Base-by-base conservation (phyloP, 2,888 invertebrate species). In the Osmoderma eremita region DNA sequence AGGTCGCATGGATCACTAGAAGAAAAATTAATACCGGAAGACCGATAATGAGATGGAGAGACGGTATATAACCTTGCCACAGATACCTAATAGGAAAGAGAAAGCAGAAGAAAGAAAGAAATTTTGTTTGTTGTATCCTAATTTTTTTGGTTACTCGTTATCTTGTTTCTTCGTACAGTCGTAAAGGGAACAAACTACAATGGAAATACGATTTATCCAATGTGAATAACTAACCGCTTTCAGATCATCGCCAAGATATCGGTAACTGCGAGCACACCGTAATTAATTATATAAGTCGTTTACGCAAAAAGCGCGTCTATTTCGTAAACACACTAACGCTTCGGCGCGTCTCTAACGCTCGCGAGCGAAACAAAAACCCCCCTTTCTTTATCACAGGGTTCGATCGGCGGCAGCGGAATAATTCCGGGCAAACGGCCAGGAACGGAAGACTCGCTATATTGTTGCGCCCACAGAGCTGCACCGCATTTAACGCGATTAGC, bases 401-500 rank as follows among this genome's bases (percentile, higher is more conserved):
- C 63, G 51, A 63, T 53, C 58, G 39, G 30, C 51, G 15, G 17
- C 38, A 10, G 24, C 15, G 38, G 50, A 38, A 63, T 63, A 63
- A 63, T 63, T 53, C 42, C 42, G 63, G 50, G 63, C 41, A 53
- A 63, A 51, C 51, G 50, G 42, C 63, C 63, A 63, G 30, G 49
- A 63, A 30, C 51, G 63, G 51, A 58, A 45, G 58, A 53, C 63
- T 51, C 51, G 51, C 53, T 63, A 63, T 65, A 65, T 65, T 65
- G 54, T 54, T 65, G 65, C 54, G 65, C 54, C 45, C 48, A 53
- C 65, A 58, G 58, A 58, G 41, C 45, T 65, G 65, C 45, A 48
- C 65, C 54, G 45, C 65, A 54, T 39, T 53, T 54, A 65, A 54
- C 36, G 65, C 65, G 53, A 65, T 65, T 65, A 65, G 65, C 53